These are phyloP conservation scores for Grapholita molesta DNA, from an alignment of 1,140 invertebrate species.

Conservation along the genomic window DNA sequence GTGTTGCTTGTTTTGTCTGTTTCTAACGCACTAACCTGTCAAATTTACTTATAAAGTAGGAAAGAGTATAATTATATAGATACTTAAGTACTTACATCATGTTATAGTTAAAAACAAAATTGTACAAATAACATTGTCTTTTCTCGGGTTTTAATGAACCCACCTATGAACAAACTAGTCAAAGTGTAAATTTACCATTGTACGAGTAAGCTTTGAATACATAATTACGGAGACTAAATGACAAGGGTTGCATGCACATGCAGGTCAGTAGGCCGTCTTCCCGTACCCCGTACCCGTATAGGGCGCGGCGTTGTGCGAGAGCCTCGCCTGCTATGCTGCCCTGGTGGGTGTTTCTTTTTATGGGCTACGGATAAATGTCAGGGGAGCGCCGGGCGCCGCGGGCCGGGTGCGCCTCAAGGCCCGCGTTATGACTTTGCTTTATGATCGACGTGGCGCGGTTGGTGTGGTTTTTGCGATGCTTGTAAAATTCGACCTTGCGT, in stretches of 20 bases:
- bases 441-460: constrained; percentile 25
- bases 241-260: not conserved
- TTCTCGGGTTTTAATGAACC: too few species aligned
- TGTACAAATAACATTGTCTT: too few species aligned
- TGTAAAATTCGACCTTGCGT: not conserved
- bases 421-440: constrained; percentile 43
- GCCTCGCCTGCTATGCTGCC: constrained; percentile 53
- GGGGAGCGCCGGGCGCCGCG: constrained; percentile 60
- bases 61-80: too few species aligned
- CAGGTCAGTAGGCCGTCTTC: constrained; percentile 59
- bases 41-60: too few species aligned
- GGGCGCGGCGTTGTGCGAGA: constrained; percentile 60
- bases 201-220: too few species aligned
- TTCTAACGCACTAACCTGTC: too few species aligned
- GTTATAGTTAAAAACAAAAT: too few species aligned
- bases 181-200: too few species aligned
- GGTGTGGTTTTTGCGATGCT: not conserved
- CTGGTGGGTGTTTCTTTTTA: constrained; percentile 75
- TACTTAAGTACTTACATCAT: too few species aligned
- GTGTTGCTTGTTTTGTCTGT: too few species aligned
- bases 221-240: not conserved
- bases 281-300: too few species aligned
- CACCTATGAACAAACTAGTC: too few species aligned
- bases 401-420: constrained; percentile 37
- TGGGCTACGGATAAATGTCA: constrained; percentile 72